These are phyloP conservation scores for Oligia strigilis DNA, from an alignment of 2,888 invertebrate genomes.

Conservation along the genomic window DNA sequence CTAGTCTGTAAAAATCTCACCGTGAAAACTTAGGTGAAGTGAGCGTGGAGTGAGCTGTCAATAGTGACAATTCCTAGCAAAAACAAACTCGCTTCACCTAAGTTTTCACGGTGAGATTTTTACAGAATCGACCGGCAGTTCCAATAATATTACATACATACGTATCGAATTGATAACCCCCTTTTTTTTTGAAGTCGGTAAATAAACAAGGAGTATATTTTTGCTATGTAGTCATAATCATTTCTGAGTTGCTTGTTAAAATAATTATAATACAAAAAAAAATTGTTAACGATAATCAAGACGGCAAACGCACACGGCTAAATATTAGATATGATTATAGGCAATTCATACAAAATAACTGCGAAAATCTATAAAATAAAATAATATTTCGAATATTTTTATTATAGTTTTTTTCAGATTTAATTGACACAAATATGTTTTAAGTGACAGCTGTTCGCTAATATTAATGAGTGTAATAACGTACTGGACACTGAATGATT, in stretches of 20 bases:
- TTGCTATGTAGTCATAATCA: not conserved
- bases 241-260: not conserved
- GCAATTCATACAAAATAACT: not conserved
- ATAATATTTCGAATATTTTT: not conserved
- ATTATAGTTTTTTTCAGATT: not conserved
- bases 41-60: no score
- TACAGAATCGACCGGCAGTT: no score
- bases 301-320: not conserved
- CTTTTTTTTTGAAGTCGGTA: no score
- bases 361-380: not conserved
- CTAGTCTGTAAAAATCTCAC: no score
- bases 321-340: not conserved
- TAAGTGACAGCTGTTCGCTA: not conserved
- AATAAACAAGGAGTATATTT: not conserved
- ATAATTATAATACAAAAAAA: not conserved
- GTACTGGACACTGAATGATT: not conserved
- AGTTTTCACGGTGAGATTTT: no score
- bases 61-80: no score
- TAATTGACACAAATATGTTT: not conserved
- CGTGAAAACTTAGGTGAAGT: no score
- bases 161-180: no score
- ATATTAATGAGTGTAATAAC: constrained; percentile 4
- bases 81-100: no score
- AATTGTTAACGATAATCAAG: not conserved
- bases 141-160: no score